Base-by-base conservation (phyloP, 2,888 invertebrate species). In the Parapristionchus giblindavisi region DNA sequence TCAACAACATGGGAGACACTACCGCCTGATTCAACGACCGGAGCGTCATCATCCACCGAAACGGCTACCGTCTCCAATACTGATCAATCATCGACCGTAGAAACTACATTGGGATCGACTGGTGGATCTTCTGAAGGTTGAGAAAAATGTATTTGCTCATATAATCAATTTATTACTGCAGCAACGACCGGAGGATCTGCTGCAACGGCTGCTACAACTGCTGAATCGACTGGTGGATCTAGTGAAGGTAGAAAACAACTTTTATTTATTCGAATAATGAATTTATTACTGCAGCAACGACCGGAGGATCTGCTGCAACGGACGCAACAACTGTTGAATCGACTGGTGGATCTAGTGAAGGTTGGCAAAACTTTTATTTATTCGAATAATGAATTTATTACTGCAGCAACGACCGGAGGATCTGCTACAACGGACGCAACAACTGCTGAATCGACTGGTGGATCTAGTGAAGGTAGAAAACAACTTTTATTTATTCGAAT, bases 1-100 rank as follows among this genome's bases (percentile, higher is more conserved):
- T 54, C 54, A 3, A n/a, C 51, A 24, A 51, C 51, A 51, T 51
- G 51, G 51, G n/a, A 51, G 24, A 51, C 51, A n/a, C 51, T 51
- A n/a, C n/a, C 54, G 24, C 5, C 54, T 6, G 54, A 54, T 24
- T 56, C 56, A 2, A 24, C 56, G 8, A 56, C 56, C 17, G 56
- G 29, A 4, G 56, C 2, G 1, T 56, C 56, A 3, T 17, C 56
- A 8, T 29, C 56, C 14, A 32, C 29, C 32, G 56, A 27, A 27
- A 29, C 56, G 1, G 27, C 56, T 8, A 56, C 56, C 0, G 56
- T 32, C n/a, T n/a, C n/a, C n/a, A n/a, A n/a, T n/a, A n/a, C n/a
- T n/a, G n/a, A n/a, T 14, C 24, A 6, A 5, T 60, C 60, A 24
- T n/a, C 27, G 17, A 43, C 43, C 8, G 43, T 43, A 8, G 43